Evolutionary conservation across 2,888 invertebrate genomes (phyloP).

Genomic region (Drosophila anomalipes): DNA sequence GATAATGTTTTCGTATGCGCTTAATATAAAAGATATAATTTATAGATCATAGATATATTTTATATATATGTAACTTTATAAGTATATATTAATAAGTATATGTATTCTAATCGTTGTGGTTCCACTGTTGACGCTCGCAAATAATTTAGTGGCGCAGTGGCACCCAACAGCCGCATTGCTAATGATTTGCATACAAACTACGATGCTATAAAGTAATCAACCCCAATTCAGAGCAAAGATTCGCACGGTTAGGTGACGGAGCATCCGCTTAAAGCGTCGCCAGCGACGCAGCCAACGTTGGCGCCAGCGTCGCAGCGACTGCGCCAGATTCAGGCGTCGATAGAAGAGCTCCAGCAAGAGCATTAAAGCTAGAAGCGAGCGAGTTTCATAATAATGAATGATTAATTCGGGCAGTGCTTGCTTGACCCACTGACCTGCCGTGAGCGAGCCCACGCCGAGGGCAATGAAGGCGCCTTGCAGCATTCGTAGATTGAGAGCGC

Average conservation of each 20-base stretch:
- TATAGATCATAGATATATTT: background rate
- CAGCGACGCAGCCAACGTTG: slow-evolving; percentile 55
- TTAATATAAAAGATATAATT: no score
- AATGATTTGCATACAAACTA: slow-evolving; percentile 47
- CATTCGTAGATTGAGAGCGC: slow-evolving; percentile 90
- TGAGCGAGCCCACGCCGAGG: slow-evolving; percentile 88
- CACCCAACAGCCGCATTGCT: slow-evolving; percentile 23
- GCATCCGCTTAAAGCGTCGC: slow-evolving; percentile 49
- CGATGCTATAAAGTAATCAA: slow-evolving; percentile 52
- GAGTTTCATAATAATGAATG: background rate
- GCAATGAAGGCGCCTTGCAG: slow-evolving; percentile 91
- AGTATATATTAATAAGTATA: background rate
- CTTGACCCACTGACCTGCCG: slow-evolving; percentile 85
- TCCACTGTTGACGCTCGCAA: slow-evolving; percentile 29
- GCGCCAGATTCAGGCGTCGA: slow-evolving; percentile 57
- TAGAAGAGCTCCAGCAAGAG: slow-evolving; percentile 70
- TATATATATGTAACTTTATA: background rate
- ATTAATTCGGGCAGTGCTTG: background rate
- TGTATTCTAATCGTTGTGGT: background rate
- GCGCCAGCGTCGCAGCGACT: slow-evolving; percentile 49
- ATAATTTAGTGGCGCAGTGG: slow-evolving; percentile 25
- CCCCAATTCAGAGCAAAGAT: slow-evolving; percentile 61
- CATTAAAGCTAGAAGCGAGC: slow-evolving; percentile 53
- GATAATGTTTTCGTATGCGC: background rate
- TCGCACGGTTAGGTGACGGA: slow-evolving; percentile 61